Base-by-base conservation (phyloP, 2,113 vertebrate species). In the Pipa parva region DNA sequence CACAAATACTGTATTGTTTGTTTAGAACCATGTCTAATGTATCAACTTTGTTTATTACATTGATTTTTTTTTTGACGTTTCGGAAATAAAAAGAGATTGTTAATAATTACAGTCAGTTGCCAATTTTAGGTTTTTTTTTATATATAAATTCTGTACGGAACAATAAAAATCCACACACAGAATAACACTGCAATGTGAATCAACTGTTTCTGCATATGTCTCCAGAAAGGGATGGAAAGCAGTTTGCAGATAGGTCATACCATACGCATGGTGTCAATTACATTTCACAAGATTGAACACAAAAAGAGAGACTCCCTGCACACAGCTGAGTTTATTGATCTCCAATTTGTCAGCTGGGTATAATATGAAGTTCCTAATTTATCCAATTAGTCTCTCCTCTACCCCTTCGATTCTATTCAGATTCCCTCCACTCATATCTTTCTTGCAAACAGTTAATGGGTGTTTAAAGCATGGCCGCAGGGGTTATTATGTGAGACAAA, bases 351-450 rank as follows among this genome's bases (percentile, higher is more conserved):
- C 27, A 46, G 46, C 31, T 20, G 31, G 36, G 26, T 21, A 49
- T 8, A 58, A 48, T 31, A 58, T 57, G 27, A 57, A 74, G 79
- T 83, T 79, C 77, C 82, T 83, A 85, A 80, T 62, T 84, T 78
- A 74, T 69, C 63, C 65, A 74, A 77, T 58, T 48, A 58, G 11
- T 26, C 20, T 66, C 24, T 42, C 33, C 26, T 76, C 73, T 70
- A 46, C 52, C 72, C 59, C 42, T n/a, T 62, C 75, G 66, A 21
- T 42, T 36, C 60, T 73, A 72, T 49, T 73, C 1, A 18, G 4
- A 4, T 31, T 76, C 59, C 73, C 67, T 63, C 26, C 63, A 52
- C 77, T 50, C 36, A 5, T 72, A 72, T 33, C 26, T 63, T 42
- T 59, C 27, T 50, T 72, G 37, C 0, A 42, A 42, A 42, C 39